phyloP scores from a whole-genome alignment of 2,113 vertebrate species.

The Polypterus bichir region DNA sequence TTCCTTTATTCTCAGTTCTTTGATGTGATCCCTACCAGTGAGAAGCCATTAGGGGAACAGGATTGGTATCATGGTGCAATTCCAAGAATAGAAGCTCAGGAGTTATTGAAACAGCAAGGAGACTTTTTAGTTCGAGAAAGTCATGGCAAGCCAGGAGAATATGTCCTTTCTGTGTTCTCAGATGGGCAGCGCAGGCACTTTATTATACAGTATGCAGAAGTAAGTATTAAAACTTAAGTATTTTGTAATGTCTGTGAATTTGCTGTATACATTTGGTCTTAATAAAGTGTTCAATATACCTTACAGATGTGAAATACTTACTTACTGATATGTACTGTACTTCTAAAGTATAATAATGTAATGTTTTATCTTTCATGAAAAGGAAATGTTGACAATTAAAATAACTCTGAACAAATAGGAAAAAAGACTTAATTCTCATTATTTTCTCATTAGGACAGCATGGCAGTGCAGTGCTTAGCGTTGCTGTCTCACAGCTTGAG shows the following conservation, averaged over 20 bases:
- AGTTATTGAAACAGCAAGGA: conserved; percentile 84
- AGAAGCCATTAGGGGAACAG: conserved; percentile 81
- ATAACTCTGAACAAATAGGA: no score
- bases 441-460: no score
- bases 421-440: no score
- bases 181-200: conserved; percentile 89
- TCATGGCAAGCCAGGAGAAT: conserved; percentile 95
- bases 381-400: no score
- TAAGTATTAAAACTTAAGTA: conserved; percentile 33
- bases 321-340: neutral
- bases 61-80: conserved; percentile 97
- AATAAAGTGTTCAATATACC: neutral
- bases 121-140: conserved; percentile 95
- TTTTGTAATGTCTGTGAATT: no score
- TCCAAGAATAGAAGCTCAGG: conserved; percentile 87
- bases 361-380: no score
- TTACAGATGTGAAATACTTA: neutral
- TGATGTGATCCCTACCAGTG: conserved; percentile 73
- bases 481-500: no score
- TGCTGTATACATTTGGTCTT: no score
- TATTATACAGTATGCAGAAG: conserved; percentile 94
- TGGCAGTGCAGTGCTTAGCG: no score
- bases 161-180: conserved; percentile 94
- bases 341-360: no score
- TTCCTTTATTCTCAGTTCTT: conserved; percentile 56